phyloP scores from a whole-genome alignment of 2,797 vertebrate genomes.

The Odontamblyopus rebecca region DNA sequence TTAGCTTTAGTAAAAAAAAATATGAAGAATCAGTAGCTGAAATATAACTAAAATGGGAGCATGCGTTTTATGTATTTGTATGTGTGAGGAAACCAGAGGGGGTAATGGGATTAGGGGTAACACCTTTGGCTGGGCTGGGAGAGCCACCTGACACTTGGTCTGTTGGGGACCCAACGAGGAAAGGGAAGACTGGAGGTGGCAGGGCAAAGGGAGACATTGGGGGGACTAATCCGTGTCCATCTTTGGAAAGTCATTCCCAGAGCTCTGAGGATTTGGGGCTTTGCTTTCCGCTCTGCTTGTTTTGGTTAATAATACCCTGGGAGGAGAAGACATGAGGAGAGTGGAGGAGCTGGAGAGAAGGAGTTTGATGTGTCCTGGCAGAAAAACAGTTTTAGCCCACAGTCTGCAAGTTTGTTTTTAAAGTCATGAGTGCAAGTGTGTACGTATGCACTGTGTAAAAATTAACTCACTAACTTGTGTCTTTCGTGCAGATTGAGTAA shows the following conservation, averaged over 20 bases:
- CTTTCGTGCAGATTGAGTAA: constrained; percentile 68
- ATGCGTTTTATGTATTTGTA: constrained; percentile 50
- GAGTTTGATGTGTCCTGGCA: constrained; percentile 66
- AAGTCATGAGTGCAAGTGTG: constrained; percentile 16
- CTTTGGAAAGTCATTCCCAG: constrained; percentile 81
- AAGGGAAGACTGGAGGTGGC: constrained; percentile 44
- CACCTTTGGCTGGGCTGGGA: constrained; percentile 75
- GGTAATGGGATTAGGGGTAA: constrained; percentile 82
- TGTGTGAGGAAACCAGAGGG: constrained; percentile 51
- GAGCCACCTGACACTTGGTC: constrained; percentile 80
- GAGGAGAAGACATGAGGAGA: constrained; percentile 70
- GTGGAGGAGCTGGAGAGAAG: constrained; percentile 50
- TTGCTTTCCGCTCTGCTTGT: constrained; percentile 90
- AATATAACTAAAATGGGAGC: constrained; percentile 60
- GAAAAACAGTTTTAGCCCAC: constrained; percentile 48
- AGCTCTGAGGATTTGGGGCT: constrained; percentile 78
- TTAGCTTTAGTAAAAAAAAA: not conserved
- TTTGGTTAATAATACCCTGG: constrained; percentile 88
- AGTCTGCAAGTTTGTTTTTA: constrained; percentile 32
- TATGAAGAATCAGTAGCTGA: constrained; percentile 60
- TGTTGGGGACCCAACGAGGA: constrained; percentile 74
- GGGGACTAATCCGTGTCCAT: constrained; percentile 80
- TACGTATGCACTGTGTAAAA: constrained; percentile 56
- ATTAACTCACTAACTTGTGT: constrained; percentile 62
- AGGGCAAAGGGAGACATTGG: constrained; percentile 68